These are phyloP conservation scores for Vanessa atalanta DNA, from an alignment of 1,140 invertebrate genomes.

Conservation along the genomic window DNA sequence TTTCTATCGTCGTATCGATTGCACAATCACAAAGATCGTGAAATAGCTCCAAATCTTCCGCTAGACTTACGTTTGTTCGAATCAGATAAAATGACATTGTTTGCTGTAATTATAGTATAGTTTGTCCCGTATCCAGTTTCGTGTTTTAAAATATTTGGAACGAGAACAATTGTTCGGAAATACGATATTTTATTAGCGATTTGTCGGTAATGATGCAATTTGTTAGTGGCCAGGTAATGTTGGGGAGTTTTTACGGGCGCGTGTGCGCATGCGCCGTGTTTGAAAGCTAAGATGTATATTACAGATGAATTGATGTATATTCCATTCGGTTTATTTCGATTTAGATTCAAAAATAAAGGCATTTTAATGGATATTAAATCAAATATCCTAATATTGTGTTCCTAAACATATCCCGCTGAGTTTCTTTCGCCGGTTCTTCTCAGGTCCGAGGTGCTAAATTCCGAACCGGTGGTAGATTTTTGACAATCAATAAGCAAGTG, in stretches of 20 bases:
- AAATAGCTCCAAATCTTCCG: slow-evolving; percentile 18
- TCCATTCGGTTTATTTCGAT: no score
- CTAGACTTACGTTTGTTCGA: slow-evolving; percentile 23
- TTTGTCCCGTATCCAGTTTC: slow-evolving; percentile 45
- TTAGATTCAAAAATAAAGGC: no score
- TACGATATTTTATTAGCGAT: slow-evolving; percentile 48
- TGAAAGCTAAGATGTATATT: neutral
- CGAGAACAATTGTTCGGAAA: slow-evolving; percentile 49
- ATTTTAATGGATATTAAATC: no score
- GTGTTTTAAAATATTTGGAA: slow-evolving; percentile 52
- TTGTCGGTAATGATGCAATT: slow-evolving; percentile 17
- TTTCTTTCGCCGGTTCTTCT: no score
- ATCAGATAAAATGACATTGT: slow-evolving; percentile 53
- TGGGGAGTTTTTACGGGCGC: neutral
- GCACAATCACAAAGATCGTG: slow-evolving; percentile 1
- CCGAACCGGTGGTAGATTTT: no score
- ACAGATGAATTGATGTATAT: no score
- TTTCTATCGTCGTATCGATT: slow-evolving; percentile 25
- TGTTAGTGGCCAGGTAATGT: slow-evolving; percentile 14
- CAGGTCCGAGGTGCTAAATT: no score
- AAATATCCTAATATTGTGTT: no score
- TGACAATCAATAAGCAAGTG: no score
- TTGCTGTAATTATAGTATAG: slow-evolving; percentile 61
- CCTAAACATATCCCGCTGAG: no score
- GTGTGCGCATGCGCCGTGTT: neutral